Evolutionary conservation across 1,140 invertebrate species (phyloP), one percentile per base, ranked within the genome.

Genomic region (Nomia melanderi): DNA sequence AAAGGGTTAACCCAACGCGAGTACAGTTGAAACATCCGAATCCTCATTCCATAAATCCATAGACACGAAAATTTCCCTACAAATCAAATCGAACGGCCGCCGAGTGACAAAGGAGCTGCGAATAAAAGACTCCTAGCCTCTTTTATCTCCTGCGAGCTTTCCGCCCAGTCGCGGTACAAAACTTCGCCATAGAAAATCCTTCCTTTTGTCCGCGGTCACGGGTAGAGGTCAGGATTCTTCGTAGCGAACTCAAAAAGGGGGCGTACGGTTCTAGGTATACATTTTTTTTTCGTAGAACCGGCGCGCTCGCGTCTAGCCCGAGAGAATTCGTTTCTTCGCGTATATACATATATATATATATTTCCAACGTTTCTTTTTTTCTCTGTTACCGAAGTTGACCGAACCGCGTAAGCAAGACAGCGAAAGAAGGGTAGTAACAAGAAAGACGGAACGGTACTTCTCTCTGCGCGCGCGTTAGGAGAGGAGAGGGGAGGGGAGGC

Each of bases 401-500:
- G 50, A 20, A 17, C 27, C 14, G 9, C 17, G 31, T 8, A 20
- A 20, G 17, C 8, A 29, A 17, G 20, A 6, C 2, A 23, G 12
- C 9, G 14, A n/a, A 41, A 29, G 29, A 17, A 56, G 33, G 62
- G 69, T 25, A 27, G 44, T 23, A 41, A 54, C 54, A 53, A n/a
- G 67, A 39, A 65, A 47, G 29, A 54, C 27, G 29, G 54, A 60
- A 17, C 41, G 63, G 62, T 14, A 33, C 67, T 65, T 8, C 3
- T 36, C 8, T 36, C 33, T 3, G 53, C 25, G 64, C 36, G 44
- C 56, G 60, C 44, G 31, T 50, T 29, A 27, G 33, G 2, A 9
- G 29, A 33, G 64, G 67, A 72, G 36, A 27, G 33, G 2, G 14
- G 29, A 33, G 64, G 67, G 75, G 74, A 44, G 5, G 14, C 14